These are phyloP conservation scores for Phrynocephalus forsythii DNA, from an alignment of 2,797 vertebrate species.

Conservation along the genomic window DNA sequence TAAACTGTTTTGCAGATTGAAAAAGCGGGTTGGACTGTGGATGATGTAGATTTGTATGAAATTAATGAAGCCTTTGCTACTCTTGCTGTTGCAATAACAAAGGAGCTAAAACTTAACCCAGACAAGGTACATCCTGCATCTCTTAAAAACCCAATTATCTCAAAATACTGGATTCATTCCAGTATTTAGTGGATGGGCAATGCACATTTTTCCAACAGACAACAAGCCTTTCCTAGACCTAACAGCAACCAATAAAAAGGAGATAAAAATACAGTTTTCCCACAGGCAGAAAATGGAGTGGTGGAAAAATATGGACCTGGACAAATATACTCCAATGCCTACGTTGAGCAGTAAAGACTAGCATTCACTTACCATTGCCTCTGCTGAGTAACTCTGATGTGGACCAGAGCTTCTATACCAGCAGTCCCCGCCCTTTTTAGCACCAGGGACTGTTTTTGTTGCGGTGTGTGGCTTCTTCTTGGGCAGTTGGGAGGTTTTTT, in stretches of 20 bases:
- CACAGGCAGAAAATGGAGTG: neutral
- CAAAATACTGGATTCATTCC: neutral
- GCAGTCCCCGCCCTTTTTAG: too few species aligned
- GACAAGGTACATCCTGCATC: constrained; percentile 84
- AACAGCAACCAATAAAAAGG: neutral
- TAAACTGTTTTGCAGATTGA: constrained; percentile 79
- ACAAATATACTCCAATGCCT: neutral
- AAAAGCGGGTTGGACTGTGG: constrained; percentile 91
- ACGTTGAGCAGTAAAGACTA: too few species aligned
- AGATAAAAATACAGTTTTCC: neutral
- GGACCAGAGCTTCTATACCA: neutral
- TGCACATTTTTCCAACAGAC: too few species aligned
- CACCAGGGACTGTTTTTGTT: too few species aligned
- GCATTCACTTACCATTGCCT: neutral
- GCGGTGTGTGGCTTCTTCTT: too few species aligned
- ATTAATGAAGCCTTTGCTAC: constrained; percentile 96
- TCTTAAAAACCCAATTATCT: neutral
- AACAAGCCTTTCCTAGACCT: neutral
- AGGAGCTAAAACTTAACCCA: constrained; percentile 87
- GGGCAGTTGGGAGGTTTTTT: too few species aligned
- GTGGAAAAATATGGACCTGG: neutral
- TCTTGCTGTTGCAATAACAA: constrained; percentile 84
- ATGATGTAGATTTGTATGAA: constrained; percentile 93
- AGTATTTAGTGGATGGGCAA: neutral
- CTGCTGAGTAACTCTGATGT: neutral